Base-by-base conservation (phyloP, 2,888 invertebrate species). In the Candidula unifasciata region DNA sequence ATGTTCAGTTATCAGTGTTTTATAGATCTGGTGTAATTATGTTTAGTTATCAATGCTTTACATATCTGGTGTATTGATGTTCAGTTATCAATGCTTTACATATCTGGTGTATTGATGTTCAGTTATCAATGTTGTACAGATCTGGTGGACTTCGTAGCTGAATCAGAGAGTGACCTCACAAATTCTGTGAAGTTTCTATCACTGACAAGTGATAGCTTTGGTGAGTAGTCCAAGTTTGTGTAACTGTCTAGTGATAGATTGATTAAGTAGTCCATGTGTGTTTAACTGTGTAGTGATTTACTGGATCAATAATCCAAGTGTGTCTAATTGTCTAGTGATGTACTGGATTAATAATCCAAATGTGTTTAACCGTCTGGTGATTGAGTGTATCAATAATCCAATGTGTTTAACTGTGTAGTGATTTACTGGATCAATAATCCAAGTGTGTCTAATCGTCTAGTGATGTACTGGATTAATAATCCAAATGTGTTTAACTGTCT, bases 191-290 rank as follows among this genome's bases (percentile, higher is more conserved):
- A 78, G 54, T 81, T 52, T 64, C 54, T 81, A 24, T 85, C 85
- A 0, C n/a, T 85, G 74, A 85, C 81, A 16, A 85, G 85, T 30
- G 37, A 37, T 44, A 81, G 78, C 60, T 85, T 85, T 85, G 85
- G 85, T 85, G 60, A 80, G 76, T 73, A n/a, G 18, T 24, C n/a
- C 68, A 21, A 10, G 27, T 37, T 35, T 69, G 69, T 80, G 33
- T 30, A 10, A 68, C 44, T 44, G 44, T 0, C 44, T 13, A 44
- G 44, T 60, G 24, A 60, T 21, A 60, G 2, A 13, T n/a, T 24
- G 8, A 16, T n/a, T 60, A n/a, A 0, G 18, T 60, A 10, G 13
- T 1, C 44, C 44, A 60, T 18, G n/a, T 60, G 10, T 60, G 21
- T 60, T 13, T 60, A 5, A 0, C 0, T 60, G 60, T 18, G 5